Evolutionary conservation across 2,113 vertebrate species (phyloP), one percentile per base, ranked within the genome.

Genomic region (Oxygymnocypris stewartii): DNA sequence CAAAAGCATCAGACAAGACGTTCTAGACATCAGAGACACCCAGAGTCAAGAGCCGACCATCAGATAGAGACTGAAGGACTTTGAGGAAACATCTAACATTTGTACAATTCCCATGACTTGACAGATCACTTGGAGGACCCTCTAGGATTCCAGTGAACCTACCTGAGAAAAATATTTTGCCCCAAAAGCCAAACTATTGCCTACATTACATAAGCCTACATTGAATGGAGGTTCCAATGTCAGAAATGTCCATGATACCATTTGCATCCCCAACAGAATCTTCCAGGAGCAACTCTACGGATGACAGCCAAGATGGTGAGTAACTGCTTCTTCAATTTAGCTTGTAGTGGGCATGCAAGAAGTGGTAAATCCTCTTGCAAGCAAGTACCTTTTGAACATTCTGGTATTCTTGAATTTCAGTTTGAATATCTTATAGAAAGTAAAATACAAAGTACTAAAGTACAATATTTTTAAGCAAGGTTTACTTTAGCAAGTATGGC

Each of bases 301-400:
- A 95, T 3, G 94, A 93, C 65, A 92, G 87, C 75, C 92, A 94
- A 82, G 88, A 93, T 90, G 96, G 96, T 97, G 94, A 95, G 95
- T 74, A 61, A 37, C 2, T 7, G 10, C 40, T 49, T 76, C 35
- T 37, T 71, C 18, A 20, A 2, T 73, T 73, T 40, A 23, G 69
- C 10, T 42, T 42, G 44, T 35, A 35, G 25, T 35, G 44, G 42
- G 28, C 67, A 25, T n/a, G n/a, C n/a, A n/a, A n/a, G n/a, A n/a
- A n/a, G n/a, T n/a, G n/a, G n/a, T n/a, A n/a, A n/a, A n/a, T n/a
- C n/a, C n/a, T 40, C 35, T 37, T 79, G 11, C 35, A 73, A 23
- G 9, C 35, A 71, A 71, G 18, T 2, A 23, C n/a, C 74, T 4
- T 77, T 49, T 6, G 0, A 18, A 31, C 75, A 51, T 51, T 54